Evolutionary conservation across 2,113 vertebrate genomes (phyloP).

Genomic region (Leiothrix lutea): DNA sequence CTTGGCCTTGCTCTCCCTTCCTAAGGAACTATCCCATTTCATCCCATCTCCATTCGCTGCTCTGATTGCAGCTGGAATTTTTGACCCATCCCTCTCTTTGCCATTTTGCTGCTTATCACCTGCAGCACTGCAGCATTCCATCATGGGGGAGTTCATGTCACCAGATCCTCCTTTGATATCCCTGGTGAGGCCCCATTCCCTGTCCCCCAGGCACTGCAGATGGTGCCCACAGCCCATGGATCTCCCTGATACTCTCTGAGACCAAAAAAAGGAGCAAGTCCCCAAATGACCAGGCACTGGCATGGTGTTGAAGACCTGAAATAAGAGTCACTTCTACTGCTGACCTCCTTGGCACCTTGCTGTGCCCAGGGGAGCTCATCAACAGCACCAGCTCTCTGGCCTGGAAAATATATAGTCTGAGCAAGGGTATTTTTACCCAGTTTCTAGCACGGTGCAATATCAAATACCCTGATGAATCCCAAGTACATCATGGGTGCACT

Average conservation of each 20-base stretch:
- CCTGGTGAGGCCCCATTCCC: neutral
- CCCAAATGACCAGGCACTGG: neutral
- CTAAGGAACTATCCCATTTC: neutral
- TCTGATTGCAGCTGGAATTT: neutral
- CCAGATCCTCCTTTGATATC: neutral
- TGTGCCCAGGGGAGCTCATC: neutral
- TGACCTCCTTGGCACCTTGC: neutral
- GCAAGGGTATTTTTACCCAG: neutral
- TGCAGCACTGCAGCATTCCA: neutral
- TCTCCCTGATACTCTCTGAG: neutral
- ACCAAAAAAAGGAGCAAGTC: neutral
- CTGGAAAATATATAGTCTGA: neutral
- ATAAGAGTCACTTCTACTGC: neutral
- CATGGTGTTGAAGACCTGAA: neutral
- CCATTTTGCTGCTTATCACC: neutral
- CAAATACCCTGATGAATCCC: neutral
- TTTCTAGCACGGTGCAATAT: neutral
- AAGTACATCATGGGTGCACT: rapidly evolving
- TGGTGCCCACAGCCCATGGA: neutral
- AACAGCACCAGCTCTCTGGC: neutral
- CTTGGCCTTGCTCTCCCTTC: rapidly evolving
- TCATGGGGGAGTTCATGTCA: rapidly evolving
- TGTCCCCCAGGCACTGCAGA: neutral
- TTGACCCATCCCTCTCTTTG: neutral
- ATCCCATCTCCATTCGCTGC: neutral